A percentile compares a stretch with the other conserved stretches of the same genome.
phyloP scores from a whole-genome alignment of 2,797 vertebrate species.

The Fringilla coelebs region DNA sequence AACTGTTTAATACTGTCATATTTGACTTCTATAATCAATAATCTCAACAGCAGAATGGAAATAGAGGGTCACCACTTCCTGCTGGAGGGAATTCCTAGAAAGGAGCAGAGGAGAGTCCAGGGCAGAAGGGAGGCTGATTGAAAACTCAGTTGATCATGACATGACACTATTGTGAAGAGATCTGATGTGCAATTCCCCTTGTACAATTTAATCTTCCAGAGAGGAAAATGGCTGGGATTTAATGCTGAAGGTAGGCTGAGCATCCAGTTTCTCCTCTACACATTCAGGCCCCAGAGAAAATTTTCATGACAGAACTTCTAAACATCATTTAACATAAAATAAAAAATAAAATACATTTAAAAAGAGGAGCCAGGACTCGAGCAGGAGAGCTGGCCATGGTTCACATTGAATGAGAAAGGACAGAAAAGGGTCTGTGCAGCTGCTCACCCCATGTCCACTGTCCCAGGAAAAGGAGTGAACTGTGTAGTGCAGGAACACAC shows the following conservation, averaged over 20 bases:
- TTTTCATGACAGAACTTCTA: neutral
- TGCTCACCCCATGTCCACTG: neutral
- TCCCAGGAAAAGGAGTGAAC: neutral
- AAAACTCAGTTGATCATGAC: neutral
- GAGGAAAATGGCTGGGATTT: neutral
- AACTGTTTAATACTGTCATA: neutral
- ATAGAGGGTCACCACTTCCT: neutral
- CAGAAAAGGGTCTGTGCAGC: neutral
- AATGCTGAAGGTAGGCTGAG: neutral
- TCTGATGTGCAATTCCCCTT: neutral
- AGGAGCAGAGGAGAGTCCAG: neutral
- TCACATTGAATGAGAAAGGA: rapidly evolving
- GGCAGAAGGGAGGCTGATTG: neutral
- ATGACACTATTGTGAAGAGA: neutral
- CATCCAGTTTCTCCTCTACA: neutral
- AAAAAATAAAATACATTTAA: neutral
- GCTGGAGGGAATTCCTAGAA: neutral
- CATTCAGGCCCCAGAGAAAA: neutral
- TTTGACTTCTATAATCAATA: neutral
- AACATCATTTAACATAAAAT: neutral
- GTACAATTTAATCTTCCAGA: neutral
- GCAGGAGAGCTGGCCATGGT: rapidly evolving
- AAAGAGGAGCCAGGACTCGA: neutral
- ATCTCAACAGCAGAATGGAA: neutral
- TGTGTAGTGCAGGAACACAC: rapidly evolving